These are phyloP conservation scores for Anoplophora glabripennis DNA, from an alignment of 1,140 invertebrate genomes.

Conservation along the genomic window DNA sequence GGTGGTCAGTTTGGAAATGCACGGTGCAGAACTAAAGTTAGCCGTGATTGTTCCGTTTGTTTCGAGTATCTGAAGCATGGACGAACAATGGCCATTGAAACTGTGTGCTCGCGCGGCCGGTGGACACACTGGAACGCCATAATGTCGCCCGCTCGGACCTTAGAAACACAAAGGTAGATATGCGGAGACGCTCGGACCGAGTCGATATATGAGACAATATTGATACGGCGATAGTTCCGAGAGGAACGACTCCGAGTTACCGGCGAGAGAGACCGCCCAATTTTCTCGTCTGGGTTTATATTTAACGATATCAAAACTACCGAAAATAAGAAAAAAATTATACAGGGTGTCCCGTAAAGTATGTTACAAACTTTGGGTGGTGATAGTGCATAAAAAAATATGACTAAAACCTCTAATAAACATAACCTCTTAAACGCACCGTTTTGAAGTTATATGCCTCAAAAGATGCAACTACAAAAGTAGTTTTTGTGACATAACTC, in stretches of 20 bases:
- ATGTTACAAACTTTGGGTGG: too few relatives aligned
- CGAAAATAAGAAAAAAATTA: too few relatives aligned
- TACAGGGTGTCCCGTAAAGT: too few relatives aligned
- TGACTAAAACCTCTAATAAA: too few relatives aligned
- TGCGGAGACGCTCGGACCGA: not conserved
- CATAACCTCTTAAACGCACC: too few relatives aligned
- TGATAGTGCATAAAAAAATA: too few relatives aligned
- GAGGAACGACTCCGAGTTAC: not conserved
- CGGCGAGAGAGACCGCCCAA: too few relatives aligned
- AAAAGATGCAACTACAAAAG: too few relatives aligned
- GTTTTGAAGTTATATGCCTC: too few relatives aligned
- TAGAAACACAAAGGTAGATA: conserved; percentile 17
- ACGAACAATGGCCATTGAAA: conserved; percentile 36
- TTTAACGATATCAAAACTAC: too few relatives aligned
- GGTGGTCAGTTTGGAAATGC: conserved; percentile 31
- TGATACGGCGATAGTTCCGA: not conserved
- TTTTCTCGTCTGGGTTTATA: too few relatives aligned
- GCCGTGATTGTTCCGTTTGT: conserved; percentile 29
- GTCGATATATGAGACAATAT: conserved; percentile 8
- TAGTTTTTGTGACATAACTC: too few relatives aligned
- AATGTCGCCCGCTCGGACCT: conserved; percentile 3
- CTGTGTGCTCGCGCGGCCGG: conserved; percentile 20
- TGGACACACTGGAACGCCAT: conserved; percentile 20
- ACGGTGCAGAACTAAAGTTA: conserved; percentile 37
- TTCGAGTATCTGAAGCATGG: conserved; percentile 36